Evolutionary conservation across 2,888 invertebrate genomes (phyloP), one percentile per base, ranked within the genome.

Genomic region (Phalera bucephala): DNA sequence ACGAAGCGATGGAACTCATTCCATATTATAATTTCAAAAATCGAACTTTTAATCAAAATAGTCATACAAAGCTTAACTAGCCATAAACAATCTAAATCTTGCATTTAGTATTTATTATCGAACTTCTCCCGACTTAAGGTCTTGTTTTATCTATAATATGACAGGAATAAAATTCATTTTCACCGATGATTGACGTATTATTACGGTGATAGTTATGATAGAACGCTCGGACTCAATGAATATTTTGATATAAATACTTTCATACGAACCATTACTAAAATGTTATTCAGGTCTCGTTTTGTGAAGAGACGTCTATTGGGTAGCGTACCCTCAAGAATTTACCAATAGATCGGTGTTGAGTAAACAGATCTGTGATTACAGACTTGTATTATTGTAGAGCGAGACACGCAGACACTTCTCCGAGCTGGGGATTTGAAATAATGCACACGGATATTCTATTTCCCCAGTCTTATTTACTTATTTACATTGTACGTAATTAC

Each of bases 241-340:
- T 3, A 17, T 19, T 26, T 39, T 27, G n/a, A 15, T 9, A 5
- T 17, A 21, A 31, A n/a, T n/a, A n/a, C n/a, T n/a, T n/a, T n/a
- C n/a, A n/a, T n/a, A n/a, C n/a, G n/a, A n/a, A n/a, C n/a, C n/a
- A n/a, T n/a, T n/a, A n/a, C n/a, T n/a, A n/a, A n/a, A n/a, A 70
- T 76, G 72, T 81, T 78, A 79, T 75, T 76, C 76, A 80, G 78
- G 67, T 67, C 72, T 73, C 76, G 63, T 74, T 77, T 67, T 69
- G 61, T 72, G 83, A 82, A 81, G 77, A 80, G 77, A 71, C 65
- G 67, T 61, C 55, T 64, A 66, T 62, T 68, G 56, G 64, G 61
- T n/a, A n/a, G n/a, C 65, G 70, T 64, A 65, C 73, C 67, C 72
- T 70, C 60, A 76, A 80, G 80, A 76, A 80, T 68, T 79, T 72